Evolutionary conservation across 2,113 vertebrate species (phyloP).

Genomic region (Hemiprocne comata): DNA sequence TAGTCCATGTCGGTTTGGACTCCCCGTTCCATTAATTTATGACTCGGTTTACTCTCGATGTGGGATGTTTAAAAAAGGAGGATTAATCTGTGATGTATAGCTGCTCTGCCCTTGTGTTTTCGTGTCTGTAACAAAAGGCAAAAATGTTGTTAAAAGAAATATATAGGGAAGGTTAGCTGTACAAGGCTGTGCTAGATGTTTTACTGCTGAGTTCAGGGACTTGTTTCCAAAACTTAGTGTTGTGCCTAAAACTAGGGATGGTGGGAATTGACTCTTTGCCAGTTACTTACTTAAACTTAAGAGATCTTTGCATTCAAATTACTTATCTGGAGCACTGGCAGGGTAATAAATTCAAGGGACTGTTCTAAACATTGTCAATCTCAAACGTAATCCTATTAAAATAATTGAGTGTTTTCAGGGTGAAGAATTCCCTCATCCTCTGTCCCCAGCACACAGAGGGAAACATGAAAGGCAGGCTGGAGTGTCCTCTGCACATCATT

Average conservation of each 20-base stretch:
- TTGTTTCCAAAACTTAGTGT: background rate
- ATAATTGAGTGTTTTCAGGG: slow-evolving; percentile 75
- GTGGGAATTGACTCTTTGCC: slow-evolving; percentile 63
- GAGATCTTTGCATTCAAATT: slow-evolving; percentile 69
- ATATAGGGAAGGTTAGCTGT: background rate
- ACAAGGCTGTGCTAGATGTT: background rate
- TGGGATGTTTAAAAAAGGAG: background rate
- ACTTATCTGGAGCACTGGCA: slow-evolving; percentile 70
- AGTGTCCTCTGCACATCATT: slow-evolving; percentile 60
- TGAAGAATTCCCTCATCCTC: slow-evolving; percentile 60
- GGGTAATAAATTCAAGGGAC: slow-evolving; percentile 71
- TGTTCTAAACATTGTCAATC: slow-evolving; percentile 73
- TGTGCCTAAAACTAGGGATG: background rate
- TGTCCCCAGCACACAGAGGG: slow-evolving; percentile 18
- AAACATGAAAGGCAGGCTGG: slow-evolving; percentile 34
- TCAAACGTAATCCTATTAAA: slow-evolving; percentile 77
- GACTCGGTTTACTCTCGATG: background rate
- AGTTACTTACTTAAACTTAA: slow-evolving; percentile 74
- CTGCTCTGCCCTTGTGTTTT: background rate
- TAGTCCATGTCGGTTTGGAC: accelerated
- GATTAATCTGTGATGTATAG: background rate
- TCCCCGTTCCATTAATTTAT: accelerated
- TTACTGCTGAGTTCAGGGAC: background rate
- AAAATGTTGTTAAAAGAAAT: background rate
- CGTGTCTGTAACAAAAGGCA: background rate